Evolutionary conservation across 2,797 vertebrate species (phyloP), one percentile per base, ranked within the genome.

Genomic region (Neostethus bicornis): DNA sequence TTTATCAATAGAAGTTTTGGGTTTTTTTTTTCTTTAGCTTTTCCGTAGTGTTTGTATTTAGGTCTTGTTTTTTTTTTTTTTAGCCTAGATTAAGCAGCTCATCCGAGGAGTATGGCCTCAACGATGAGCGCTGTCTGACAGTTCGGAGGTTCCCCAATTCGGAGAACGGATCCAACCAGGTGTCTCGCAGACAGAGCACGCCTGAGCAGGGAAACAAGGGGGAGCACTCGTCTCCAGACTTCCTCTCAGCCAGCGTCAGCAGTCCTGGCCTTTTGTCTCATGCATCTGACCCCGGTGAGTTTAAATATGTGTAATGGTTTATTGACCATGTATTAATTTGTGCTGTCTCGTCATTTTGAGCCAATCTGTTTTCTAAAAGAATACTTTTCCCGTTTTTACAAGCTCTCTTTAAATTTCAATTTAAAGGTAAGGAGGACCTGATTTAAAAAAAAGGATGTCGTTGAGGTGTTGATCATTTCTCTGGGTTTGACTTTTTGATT

Each of bases 41-140:
- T 10, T 12, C 7, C n/a, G n/a, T 24, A 16, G 7, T 13, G 14
- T 9, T 14, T 29, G 43, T 5, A n/a, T 32, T 45, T 25, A 5
- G 12, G 4, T 48, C 6, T 35, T 13, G 26, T 19, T 34, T 0
- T 10, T n/a, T 17, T 32, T 29, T 14, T 1, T 29, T 52, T 48
- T 84, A 98, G 96, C 95, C 96, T 0, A 92, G 92, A 51, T 82
- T 95, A 42, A 93, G 89, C 88, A 95, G 64, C 73, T 90, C 90
- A 0, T 93, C 94, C 0, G 96, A 99, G 60, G 96, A 98, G 46
- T 83, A 75, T 12, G 86, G 93, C 31, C 85, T 89, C 0, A 94
- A 90, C 1, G 95, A 98, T 1, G 95, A 96, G 77, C 86, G 89
- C 41, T 92, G 86, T 58, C 89, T 92, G 81, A 98, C 96, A 0